Conservation (phyloP, 2,113 vertebrate species). For the Chaetorhynchus papuensis region DNA sequence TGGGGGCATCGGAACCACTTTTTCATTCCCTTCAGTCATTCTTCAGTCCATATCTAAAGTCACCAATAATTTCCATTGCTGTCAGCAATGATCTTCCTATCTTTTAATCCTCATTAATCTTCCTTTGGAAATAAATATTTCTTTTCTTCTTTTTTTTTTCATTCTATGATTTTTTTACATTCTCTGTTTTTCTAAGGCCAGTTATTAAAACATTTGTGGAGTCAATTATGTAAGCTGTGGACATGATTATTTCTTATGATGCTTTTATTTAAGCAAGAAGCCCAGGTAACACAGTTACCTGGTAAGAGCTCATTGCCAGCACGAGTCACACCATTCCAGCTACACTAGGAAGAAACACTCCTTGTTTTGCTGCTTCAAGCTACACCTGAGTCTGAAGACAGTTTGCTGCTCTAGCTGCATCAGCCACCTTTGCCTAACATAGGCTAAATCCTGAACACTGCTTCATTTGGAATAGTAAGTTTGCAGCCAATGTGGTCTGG, state of each 20-base stretch:
- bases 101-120: neutral
- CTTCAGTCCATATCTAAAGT: neutral
- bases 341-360: neutral
- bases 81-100: neutral
- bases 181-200: neutral
- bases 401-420: neutral
- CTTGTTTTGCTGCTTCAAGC: neutral
- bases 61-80: neutral
- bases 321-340: neutral
- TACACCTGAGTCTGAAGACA: neutral
- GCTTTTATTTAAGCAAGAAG: neutral
- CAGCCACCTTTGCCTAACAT: neutral
- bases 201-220: neutral
- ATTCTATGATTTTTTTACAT: neutral
- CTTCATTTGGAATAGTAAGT: neutral
- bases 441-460: neutral
- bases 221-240: neutral
- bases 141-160: fast-evolving
- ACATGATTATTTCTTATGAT: neutral
- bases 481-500: neutral
- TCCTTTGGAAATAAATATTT: neutral
- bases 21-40: neutral
- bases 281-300: neutral
- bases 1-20: neutral
- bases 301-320: neutral